Base-by-base conservation (phyloP, 2,797 vertebrate genomes). In the Pipistrellus kuhlii region DNA sequence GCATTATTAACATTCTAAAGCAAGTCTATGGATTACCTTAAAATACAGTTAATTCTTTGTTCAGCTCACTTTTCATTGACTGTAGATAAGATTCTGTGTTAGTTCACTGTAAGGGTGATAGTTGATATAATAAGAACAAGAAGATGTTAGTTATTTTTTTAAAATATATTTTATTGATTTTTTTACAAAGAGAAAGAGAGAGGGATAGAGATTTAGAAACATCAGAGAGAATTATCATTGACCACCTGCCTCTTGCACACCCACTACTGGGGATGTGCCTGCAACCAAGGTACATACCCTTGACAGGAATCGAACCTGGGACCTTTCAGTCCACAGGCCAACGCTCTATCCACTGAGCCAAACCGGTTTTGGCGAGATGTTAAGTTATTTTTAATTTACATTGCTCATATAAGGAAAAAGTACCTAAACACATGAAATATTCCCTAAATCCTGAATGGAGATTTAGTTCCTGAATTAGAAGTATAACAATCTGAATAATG, bases 11-110 rank as follows among this genome's bases (percentile, higher is more conserved):
- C 2, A 25, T 90, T 91, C 93, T 91, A 44, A 71, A 30, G 3
- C 18, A 64, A 38, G 25, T 57, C 2, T 71, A 78, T 11, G 14
- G 3, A 80, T 83, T 6, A 9, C 20, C 15, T 57, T 91, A 84
- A 72, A 91, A 64, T 88, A 44, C 6, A 32, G 14, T 71, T 91
- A 57, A 30, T 69, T 83, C 32, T 68, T 91, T 73, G 51, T 71
- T 78, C 2, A 78, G 30, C 5, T 93, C 10, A 17, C 32, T 94
- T 90, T 93, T 89, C 8, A 32, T 73, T 77, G 57, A 57, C 11
- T 59, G 3, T 77, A 69, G 71, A 46, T 41, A 71, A 66, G 44
- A 87, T 55, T 11, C 27, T 68, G 1, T 55, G 25, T 57, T 73
- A 66, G 53, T 51, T 80, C 83, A 68, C 18, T 53, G 5, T 35